Percentiles rank a stretch among this genome's conserved stretches.
Evolutionary conservation across 2,113 vertebrate species (phyloP).

Genomic region (Microcebus tavaratra): DNA sequence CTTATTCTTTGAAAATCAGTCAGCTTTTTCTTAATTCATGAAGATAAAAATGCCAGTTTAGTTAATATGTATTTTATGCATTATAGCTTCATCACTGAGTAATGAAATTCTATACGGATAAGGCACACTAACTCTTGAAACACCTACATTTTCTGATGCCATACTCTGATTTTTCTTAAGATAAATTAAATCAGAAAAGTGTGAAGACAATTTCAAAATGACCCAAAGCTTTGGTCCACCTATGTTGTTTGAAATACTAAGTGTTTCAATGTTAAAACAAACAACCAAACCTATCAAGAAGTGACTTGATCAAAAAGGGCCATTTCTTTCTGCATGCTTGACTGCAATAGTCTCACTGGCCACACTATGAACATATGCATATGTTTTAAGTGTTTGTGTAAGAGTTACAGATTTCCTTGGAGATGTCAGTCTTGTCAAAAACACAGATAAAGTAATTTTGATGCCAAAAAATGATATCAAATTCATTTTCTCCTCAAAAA

Average conservation of each 20-base stretch:
- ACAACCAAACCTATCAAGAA: conserved; percentile 73
- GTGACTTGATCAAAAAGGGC: conserved; percentile 73
- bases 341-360: conserved; percentile 73
- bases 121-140: conserved; percentile 53
- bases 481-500: conserved; percentile 82
- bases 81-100: conserved; percentile 28
- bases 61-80: conserved; percentile 44
- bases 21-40: conserved; percentile 52
- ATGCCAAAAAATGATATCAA: conserved; percentile 82
- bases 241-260: conserved; percentile 63
- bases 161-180: conserved; percentile 60
- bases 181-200: conserved; percentile 73
- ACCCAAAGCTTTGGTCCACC: conserved; percentile 58
- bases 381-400: conserved; percentile 77
- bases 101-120: conserved; percentile 54
- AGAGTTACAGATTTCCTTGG: conserved; percentile 74
- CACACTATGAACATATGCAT: conserved; percentile 76
- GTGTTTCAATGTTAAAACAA: conserved; percentile 70
- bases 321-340: conserved; percentile 68
- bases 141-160: conserved; percentile 46
- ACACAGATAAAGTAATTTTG: conserved; percentile 83
- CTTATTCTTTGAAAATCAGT: conserved; percentile 43
- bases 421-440: conserved; percentile 84
- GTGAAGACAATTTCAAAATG: conserved; percentile 66
- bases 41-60: conserved; percentile 34